Conservation (phyloP, 2,797 vertebrate species). For the Tenualosa thibaudeaui region DNA sequence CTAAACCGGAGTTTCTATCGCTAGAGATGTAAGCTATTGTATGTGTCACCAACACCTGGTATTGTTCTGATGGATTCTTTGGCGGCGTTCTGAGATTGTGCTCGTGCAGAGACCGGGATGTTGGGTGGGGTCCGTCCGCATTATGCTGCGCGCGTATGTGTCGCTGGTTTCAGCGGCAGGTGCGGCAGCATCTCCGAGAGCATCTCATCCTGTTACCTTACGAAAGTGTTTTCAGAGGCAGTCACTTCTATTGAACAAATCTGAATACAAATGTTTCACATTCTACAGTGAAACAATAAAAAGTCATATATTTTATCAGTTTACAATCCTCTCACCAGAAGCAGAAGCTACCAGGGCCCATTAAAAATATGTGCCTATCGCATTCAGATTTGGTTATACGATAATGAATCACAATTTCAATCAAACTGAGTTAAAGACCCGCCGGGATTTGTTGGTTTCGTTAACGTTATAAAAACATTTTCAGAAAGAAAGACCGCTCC, state of each 20-base stretch:
- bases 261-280: conserved; percentile 20
- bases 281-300: not conserved
- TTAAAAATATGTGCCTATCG: not conserved
- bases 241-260: not conserved
- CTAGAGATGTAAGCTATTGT: not conserved
- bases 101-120: conserved; percentile 55
- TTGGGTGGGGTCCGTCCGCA: conserved; percentile 85
- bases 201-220: not conserved
- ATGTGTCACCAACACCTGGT: not conserved
- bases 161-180: conserved; percentile 65
- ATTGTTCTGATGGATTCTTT: conserved; percentile 50
- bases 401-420: not conserved
- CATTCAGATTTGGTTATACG: not conserved
- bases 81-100: conserved; percentile 55
- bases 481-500: not conserved
- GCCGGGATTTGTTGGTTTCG: not conserved
- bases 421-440: not conserved
- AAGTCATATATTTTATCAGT: not conserved
- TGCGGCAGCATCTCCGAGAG: conserved; percentile 61
- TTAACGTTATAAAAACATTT: not conserved
- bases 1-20: not conserved
- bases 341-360: not conserved
- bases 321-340: not conserved
- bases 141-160: conserved; percentile 74
- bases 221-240: not conserved